These are phyloP conservation scores for Potorous gilbertii DNA, from an alignment of 2,797 vertebrate genomes.

Conservation along the genomic window DNA sequence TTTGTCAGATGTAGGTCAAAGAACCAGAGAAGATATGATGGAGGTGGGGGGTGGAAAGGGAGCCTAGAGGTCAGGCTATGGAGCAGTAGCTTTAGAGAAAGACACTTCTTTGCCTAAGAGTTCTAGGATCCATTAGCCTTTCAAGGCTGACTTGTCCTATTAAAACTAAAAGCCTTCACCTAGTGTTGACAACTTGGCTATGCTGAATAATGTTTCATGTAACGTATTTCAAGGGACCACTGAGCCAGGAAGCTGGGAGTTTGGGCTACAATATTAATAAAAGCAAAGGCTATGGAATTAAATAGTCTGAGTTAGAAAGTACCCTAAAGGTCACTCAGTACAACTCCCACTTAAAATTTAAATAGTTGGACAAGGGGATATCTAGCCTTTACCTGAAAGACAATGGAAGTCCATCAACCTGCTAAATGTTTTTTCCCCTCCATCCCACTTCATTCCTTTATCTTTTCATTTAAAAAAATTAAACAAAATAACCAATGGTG, in stretches of 20 bases:
- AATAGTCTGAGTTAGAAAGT: neutral
- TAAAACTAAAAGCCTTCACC: no score
- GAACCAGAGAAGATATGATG: neutral
- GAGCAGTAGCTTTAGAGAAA: neutral
- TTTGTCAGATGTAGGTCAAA: neutral
- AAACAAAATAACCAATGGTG: neutral
- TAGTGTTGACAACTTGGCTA: accelerated
- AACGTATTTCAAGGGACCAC: neutral
- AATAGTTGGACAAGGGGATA: neutral
- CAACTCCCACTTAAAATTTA: neutral
- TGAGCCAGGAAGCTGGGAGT: neutral
- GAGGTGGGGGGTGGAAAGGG: accelerated
- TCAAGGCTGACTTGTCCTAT: neutral
- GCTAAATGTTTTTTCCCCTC: neutral
- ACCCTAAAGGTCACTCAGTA: neutral
- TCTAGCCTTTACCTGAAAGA: neutral
- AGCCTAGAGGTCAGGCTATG: no score
- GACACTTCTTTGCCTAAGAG: neutral
- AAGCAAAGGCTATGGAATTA: neutral
- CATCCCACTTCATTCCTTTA: neutral
- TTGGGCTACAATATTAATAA: neutral
- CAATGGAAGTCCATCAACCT: neutral
- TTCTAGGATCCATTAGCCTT: neutral
- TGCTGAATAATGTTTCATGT: neutral
- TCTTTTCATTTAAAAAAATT: neutral